These are phyloP conservation scores for Chrysemys picta DNA, from an alignment of 2,113 vertebrate species.

Conservation along the genomic window DNA sequence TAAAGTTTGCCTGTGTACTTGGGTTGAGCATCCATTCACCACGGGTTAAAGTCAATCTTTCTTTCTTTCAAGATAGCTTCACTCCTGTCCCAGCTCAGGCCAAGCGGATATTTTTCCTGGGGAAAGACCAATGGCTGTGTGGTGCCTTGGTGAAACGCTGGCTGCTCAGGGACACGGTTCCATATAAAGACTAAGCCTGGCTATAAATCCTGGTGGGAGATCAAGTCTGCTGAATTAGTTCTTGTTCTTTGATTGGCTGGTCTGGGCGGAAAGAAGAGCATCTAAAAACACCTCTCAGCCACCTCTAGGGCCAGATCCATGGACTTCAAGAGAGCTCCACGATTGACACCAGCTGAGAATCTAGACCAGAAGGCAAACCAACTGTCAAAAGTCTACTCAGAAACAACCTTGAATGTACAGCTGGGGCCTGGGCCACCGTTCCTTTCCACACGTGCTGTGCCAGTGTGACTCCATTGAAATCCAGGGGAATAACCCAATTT, in stretches of 20 bases:
- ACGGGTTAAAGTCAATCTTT: constrained; percentile 19
- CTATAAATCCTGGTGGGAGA: rapidly evolving
- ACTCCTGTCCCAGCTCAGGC: constrained; percentile 15
- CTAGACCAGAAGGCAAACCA: not conserved
- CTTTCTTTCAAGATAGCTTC: constrained; percentile 43
- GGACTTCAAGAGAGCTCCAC: not conserved
- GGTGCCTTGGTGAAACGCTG: not conserved
- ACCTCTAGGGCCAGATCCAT: rapidly evolving
- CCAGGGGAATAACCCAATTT: too few species aligned
- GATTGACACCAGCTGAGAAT: not conserved
- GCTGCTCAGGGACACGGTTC: not conserved
- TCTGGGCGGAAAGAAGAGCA: rapidly evolving
- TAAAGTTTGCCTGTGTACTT: not conserved
- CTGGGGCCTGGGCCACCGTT: too few species aligned
- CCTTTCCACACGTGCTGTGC: too few species aligned
- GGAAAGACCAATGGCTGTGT: constrained; percentile 18
- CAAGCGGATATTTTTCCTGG: constrained; percentile 51
- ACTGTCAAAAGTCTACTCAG: too few species aligned
- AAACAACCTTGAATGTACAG: too few species aligned
- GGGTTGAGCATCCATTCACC: not conserved
- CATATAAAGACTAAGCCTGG: not conserved
- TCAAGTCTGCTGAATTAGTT: rapidly evolving
- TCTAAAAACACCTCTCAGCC: not conserved
- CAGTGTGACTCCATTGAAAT: too few species aligned
- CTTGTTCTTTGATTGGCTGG: rapidly evolving